Conservation (phyloP, 35 echinoderm and acorn worm genomes). For the Holothuria glaberrima region DNA sequence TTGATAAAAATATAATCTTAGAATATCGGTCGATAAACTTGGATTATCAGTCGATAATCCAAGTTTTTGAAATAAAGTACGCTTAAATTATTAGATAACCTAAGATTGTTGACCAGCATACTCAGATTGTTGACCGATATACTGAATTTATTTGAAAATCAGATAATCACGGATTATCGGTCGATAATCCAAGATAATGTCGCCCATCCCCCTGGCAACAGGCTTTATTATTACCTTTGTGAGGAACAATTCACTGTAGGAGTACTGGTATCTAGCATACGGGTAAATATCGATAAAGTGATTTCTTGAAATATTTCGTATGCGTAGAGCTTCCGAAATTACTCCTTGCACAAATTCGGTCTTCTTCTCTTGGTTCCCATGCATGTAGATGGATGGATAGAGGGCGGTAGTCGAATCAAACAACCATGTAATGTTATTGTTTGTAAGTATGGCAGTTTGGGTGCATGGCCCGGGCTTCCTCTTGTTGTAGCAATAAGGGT, state of each 20-base stretch:
- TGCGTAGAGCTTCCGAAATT: slow-evolving; percentile 64
- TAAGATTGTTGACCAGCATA: too few species aligned
- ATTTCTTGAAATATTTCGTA: slow-evolving; percentile 42
- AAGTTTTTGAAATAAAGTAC: too few species aligned
- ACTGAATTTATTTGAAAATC: too few species aligned
- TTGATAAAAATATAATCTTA: too few species aligned
- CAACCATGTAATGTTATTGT: slow-evolving; percentile 81
- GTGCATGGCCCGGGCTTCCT: slow-evolving; percentile 10
- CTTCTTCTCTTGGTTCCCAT: neutral
- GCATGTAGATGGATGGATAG: slow-evolving; percentile 88
- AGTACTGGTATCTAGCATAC: slow-evolving; percentile 79
- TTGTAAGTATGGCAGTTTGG: neutral
- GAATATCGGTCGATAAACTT: too few species aligned
- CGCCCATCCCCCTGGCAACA: too few species aligned
- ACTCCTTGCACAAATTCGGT: neutral
- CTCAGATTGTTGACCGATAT: too few species aligned
- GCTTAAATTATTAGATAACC: too few species aligned
- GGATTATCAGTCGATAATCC: too few species aligned
- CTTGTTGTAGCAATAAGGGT: slow-evolving; percentile 72
- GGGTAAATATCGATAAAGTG: slow-evolving; percentile 43
- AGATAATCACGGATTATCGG: too few species aligned
- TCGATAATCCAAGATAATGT: too few species aligned
- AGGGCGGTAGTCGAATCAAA: slow-evolving; percentile 72
- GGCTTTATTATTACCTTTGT: slow-evolving; percentile 84
- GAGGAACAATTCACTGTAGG: slow-evolving; percentile 47